Base-by-base conservation (phyloP, 2,113 vertebrate species). In the Nerophis ophidion region DNA sequence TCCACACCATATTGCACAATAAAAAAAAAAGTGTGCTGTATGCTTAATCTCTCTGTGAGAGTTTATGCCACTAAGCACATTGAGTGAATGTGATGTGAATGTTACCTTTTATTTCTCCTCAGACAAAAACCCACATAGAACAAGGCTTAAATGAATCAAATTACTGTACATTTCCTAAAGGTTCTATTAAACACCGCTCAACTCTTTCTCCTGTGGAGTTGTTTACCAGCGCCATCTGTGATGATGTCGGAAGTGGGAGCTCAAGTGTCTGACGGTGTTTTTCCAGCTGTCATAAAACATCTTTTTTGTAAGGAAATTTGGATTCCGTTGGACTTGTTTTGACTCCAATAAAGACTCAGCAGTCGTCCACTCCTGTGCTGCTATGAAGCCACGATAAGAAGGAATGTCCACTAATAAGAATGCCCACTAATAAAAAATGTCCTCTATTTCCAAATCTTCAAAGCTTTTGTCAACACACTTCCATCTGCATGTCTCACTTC, bases 251-350 rank as follows among this genome's bases (percentile, higher is more conserved):
- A 81, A 66, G 57, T 68, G 57, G 16, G 61, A 72, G 61, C 53
- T 45, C 60, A 56, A 70, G 65, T 65, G 44, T 57, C 63, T 52
- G 6, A 4, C 1, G 51, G 52, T 70, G 68, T 79, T 84, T 80
- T 77, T 68, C 66, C 80, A 86, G 78, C 80, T 77, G 78, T 79
- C 72, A 63, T 12, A 63, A 67, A 67, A 64, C 40, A 16, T 47
- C 33, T 73, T 38, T 36, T 53, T 53, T 52, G 60, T 45, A 36
- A 59, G 58, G 48, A 52, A 71, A 76, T 66, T 57, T 65, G 44
- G 59, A 56, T 70, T 68, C 70, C 60, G 17, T 40, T 17, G 72
- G n/a, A 42, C 56, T 56, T 36, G 34, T 70, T 60, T 44, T 74
- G 56, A 53, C 62, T 61, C 65, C 72, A 71, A 52, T 69, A 68